Evolutionary conservation across 2,888 invertebrate species (phyloP), one percentile per base, ranked within the genome.

Genomic region (Drosophila peninsularis): DNA sequence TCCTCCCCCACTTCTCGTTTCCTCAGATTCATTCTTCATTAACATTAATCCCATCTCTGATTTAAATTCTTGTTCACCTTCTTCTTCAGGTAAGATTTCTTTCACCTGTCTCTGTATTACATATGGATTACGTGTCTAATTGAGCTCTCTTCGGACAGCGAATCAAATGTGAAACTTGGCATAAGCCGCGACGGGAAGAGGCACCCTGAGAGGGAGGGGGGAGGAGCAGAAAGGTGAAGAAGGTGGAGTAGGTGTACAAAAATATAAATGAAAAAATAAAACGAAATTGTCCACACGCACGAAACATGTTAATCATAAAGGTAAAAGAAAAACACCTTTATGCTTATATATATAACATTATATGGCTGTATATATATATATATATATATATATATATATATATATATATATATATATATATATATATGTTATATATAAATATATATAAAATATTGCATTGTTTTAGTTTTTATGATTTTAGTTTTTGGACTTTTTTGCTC

Each of bases 291-390:
- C 62, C 62, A 62, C 60, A 78, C 72, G 77, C 78, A 78, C 77
- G 66, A 66, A 77, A 75, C 77, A 76, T 76, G 78, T 60, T 78
- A 80, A 80, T 78, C 61, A 69, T 41, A 76, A 68, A 63, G 53
- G 61, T 17, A 21, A 44, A 21, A 36, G 6, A 44, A 32, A 21
- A 21, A 14, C 34, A 21, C 13, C 14, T 34, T 49, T 34, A 21
- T 14, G 27, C 10, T 17, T 49, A 17, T 9, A 34, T 34, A 30
- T 13, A 14, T 42, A 30, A 30, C 24, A 24, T 32, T n/a, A n/a
- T 34, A 10, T 41, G 19, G 27, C 6, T 41, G 19, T 19, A 13
- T 6, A 13, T 13, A 13, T 19, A 3, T 19, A 41, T 3, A 45
- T 7, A 50, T 13, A 21, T 41, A 5, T 11, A 17, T 42, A 21